These are phyloP conservation scores for Gobio occitaniae DNA, from an alignment of 2,797 vertebrate species.

Conservation along the genomic window DNA sequence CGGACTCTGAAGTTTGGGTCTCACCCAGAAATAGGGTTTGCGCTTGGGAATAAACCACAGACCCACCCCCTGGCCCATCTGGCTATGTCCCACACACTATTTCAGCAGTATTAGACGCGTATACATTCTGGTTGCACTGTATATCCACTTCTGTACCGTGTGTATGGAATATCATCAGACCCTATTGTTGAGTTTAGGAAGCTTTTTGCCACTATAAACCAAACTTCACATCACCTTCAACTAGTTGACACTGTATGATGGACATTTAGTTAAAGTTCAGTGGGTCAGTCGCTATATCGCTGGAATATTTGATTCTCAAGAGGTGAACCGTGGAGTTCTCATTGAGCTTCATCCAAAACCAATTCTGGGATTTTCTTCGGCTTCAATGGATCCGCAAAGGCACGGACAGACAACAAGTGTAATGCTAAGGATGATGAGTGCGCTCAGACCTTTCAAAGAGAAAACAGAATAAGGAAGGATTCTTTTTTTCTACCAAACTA, in stretches of 20 bases:
- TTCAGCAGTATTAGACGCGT: conserved; percentile 65
- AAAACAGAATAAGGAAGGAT: conserved; percentile 9
- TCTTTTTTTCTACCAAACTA: conserved; percentile 23
- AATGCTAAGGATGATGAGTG: conserved; percentile 7
- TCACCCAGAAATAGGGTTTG: conserved; percentile 39
- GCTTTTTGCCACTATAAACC: conserved; percentile 54
- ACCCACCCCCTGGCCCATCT: conserved; percentile 52
- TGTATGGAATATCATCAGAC: conserved; percentile 57
- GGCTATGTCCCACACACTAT: conserved; percentile 53
- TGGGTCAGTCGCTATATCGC: background rate
- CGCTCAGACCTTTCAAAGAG: background rate
- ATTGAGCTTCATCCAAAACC: conserved; percentile 24
- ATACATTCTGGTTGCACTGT: conserved; percentile 59
- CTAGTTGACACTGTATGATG: background rate
- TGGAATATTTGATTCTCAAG: background rate
- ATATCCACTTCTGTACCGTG: conserved; percentile 30
- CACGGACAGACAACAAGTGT: conserved; percentile 14
- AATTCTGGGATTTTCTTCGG: conserved; percentile 8
- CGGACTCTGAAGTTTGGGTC: conserved; percentile 52
- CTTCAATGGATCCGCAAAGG: background rate
- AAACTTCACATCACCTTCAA: conserved; percentile 7
- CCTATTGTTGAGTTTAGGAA: conserved; percentile 51
- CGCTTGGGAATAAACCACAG: conserved; percentile 46
- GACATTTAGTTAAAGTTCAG: background rate
- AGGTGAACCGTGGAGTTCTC: background rate